Evolutionary conservation across 2,113 vertebrate species (phyloP).

Genomic region (Phaethon lepturus): DNA sequence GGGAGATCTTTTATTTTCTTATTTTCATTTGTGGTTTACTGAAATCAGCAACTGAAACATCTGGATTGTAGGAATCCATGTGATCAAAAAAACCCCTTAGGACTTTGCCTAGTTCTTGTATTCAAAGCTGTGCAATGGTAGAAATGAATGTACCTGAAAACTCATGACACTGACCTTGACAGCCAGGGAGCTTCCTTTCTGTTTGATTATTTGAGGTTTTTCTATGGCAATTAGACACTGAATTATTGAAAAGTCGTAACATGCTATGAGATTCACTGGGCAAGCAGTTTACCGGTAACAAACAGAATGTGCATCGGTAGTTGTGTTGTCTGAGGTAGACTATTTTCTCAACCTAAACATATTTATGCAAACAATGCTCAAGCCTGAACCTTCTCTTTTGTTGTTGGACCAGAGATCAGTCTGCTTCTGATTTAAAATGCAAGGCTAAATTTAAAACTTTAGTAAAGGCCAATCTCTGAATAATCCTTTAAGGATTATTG

Average conservation of each 20-base stretch:
- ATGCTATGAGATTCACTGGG: background rate
- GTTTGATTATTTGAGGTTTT: background rate
- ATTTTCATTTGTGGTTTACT: background rate
- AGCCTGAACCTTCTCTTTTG: constrained; percentile 22
- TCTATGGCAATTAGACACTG: background rate
- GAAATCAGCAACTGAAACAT: background rate
- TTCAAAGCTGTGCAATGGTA: background rate
- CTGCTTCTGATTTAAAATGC: constrained; percentile 61
- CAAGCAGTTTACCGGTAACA: background rate
- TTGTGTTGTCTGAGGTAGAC: background rate
- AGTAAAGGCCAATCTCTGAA: constrained; percentile 52
- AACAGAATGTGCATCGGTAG: background rate
- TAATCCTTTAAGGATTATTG: constrained; percentile 72
- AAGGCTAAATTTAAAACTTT: constrained; percentile 69
- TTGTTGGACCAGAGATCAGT: background rate
- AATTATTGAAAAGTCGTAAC: background rate
- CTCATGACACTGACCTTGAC: background rate
- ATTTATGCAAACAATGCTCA: constrained; percentile 18
- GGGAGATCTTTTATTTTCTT: background rate
- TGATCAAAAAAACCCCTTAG: background rate
- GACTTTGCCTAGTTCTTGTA: background rate
- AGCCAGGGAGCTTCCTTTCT: background rate
- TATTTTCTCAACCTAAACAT: background rate
- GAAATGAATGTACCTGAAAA: background rate
- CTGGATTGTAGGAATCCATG: background rate